These are phyloP conservation scores for Neosilurus hyrtlii DNA, from an alignment of 2,797 vertebrate genomes.

Conservation along the genomic window DNA sequence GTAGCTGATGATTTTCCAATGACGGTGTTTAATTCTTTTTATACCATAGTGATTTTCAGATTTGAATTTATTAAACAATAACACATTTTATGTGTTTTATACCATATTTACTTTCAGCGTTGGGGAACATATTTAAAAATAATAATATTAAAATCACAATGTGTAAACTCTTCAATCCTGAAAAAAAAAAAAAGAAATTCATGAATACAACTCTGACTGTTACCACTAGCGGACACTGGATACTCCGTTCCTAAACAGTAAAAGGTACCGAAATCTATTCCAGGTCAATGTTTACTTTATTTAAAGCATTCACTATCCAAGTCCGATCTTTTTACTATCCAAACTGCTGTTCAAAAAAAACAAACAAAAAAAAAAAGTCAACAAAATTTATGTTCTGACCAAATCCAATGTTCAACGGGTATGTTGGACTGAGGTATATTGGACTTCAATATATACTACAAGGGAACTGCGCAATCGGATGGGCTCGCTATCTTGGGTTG, in stretches of 20 bases:
- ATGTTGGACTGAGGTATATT: no score
- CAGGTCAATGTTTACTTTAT: neutral
- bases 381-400: neutral
- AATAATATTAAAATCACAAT: neutral
- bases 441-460: no score
- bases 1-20: neutral
- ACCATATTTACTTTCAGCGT: neutral
- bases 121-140: neutral
- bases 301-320: neutral
- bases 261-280: neutral
- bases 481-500: no score
- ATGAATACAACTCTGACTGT: neutral
- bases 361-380: no score
- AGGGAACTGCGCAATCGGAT: no score
- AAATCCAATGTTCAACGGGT: neutral
- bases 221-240: neutral
- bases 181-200: no score
- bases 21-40: neutral
- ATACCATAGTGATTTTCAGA: neutral
- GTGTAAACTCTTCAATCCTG: no score
- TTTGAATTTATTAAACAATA: neutral
- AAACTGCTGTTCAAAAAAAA: neutral
- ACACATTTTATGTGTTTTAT: neutral
- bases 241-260: neutral
- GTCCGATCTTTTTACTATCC: neutral